A percentile compares a stretch with the other conserved stretches of the same genome.
phyloP scores from a whole-genome alignment of 1,140 invertebrate species.

The Nasonia giraulti region DNA sequence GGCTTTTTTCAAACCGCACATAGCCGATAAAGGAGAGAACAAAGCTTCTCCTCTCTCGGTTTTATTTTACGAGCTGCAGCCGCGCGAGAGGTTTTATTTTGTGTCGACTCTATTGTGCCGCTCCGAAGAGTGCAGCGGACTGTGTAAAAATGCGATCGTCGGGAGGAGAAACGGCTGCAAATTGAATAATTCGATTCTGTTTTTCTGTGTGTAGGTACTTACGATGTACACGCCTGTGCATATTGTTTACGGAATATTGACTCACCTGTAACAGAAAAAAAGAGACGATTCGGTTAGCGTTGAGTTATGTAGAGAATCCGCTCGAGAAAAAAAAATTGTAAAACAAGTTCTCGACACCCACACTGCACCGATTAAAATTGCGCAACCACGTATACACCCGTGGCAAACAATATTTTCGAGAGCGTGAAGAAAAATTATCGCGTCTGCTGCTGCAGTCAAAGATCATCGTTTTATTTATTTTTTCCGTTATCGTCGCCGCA shows the following conservation, averaged over 20 bases:
- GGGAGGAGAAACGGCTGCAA: background rate
- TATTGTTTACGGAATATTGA: background rate
- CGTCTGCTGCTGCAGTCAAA: background rate
- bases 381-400: background rate
- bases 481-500: background rate
- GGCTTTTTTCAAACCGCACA: background rate
- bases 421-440: too few relatives aligned
- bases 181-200: background rate
- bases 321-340: background rate
- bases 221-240: background rate
- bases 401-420: too few relatives aligned
- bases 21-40: background rate
- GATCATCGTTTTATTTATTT: background rate
- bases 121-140: background rate
- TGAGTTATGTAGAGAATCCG: background rate
- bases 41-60: background rate
- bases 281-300: background rate
- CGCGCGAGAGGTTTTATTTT: background rate
- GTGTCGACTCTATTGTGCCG: background rate
- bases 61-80: background rate
- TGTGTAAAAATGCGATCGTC: background rate
- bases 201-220: background rate
- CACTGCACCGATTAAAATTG: background rate
- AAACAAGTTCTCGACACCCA: background rate
- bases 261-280: slow-evolving; percentile 45